Percentiles rank a stretch among this genome's conserved stretches.
phyloP scores from a whole-genome alignment of 1,140 invertebrate species.

The Araneus ventricosus region DNA sequence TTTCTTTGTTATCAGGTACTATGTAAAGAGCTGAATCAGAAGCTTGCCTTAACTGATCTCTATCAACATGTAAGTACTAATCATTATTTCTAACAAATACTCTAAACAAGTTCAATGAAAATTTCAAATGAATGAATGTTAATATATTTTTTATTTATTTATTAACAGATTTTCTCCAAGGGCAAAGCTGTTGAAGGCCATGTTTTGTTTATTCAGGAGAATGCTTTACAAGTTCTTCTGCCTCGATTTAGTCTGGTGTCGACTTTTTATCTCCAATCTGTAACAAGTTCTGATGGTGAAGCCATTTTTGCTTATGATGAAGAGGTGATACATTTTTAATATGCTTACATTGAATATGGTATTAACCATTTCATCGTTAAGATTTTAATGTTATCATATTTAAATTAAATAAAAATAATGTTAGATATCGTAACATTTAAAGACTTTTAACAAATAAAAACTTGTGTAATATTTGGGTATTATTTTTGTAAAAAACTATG shows the following conservation, averaged over 20 bases:
- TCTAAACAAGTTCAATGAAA: background rate
- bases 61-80: constrained; percentile 87
- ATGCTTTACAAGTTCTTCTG: constrained; percentile 97
- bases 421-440: too few species aligned
- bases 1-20: constrained; percentile 83
- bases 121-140: constrained; percentile 15
- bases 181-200: constrained; percentile 88
- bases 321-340: constrained; percentile 74
- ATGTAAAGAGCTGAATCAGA: constrained; percentile 96
- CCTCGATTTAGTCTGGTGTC: constrained; percentile 98
- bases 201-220: constrained; percentile 94
- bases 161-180: constrained; percentile 87
- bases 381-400: too few species aligned
- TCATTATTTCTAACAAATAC: background rate
- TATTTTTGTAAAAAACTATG: too few species aligned
- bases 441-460: too few species aligned
- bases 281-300: constrained; percentile 77
- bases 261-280: constrained; percentile 87
- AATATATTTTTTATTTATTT: background rate
- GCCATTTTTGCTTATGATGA: constrained; percentile 75
- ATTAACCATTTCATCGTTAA: background rate
- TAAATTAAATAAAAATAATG: too few species aligned
- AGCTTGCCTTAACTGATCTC: too few species aligned
- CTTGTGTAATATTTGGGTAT: too few species aligned
- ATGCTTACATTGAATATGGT: constrained; percentile 22